A percentile compares a stretch with the other conserved stretches of the same genome.
These are phyloP conservation scores for Valencia hispanica DNA, from an alignment of 2,797 vertebrate genomes.

Conservation along the genomic window DNA sequence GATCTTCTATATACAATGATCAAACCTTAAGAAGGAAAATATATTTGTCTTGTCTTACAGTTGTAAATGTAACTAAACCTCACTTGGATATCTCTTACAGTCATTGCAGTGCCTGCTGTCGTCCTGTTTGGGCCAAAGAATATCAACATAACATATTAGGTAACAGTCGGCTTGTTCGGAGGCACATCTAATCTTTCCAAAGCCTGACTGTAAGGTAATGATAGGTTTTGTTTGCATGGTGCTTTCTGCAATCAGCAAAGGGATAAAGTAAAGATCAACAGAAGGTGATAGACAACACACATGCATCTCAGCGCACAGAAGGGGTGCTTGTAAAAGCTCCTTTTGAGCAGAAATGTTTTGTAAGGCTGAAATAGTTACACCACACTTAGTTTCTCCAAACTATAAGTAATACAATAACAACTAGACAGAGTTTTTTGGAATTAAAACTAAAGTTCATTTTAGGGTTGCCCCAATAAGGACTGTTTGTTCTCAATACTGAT, in stretches of 20 bases:
- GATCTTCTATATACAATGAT: background rate
- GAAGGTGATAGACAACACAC: constrained; percentile 38
- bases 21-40: background rate
- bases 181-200: constrained; percentile 39
- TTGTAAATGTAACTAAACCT: background rate
- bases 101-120: constrained; percentile 10
- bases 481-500: background rate
- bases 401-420: background rate
- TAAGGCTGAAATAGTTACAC: background rate
- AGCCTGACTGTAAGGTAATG: constrained; percentile 51
- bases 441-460: background rate
- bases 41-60: background rate
- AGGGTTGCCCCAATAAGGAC: background rate
- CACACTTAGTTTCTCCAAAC: background rate
- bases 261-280: constrained; percentile 49
- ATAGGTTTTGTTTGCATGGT: constrained; percentile 56
- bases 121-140: constrained; percentile 19
- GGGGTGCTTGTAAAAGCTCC: background rate
- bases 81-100: background rate
- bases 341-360: constrained; percentile 10
- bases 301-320: background rate
- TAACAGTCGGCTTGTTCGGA: constrained; percentile 28
- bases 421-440: background rate
- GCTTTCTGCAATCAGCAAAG: constrained; percentile 41
- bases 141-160: constrained; percentile 17